phyloP scores from a whole-genome alignment of 2,888 invertebrate genomes.

The Clunio marinus region DNA sequence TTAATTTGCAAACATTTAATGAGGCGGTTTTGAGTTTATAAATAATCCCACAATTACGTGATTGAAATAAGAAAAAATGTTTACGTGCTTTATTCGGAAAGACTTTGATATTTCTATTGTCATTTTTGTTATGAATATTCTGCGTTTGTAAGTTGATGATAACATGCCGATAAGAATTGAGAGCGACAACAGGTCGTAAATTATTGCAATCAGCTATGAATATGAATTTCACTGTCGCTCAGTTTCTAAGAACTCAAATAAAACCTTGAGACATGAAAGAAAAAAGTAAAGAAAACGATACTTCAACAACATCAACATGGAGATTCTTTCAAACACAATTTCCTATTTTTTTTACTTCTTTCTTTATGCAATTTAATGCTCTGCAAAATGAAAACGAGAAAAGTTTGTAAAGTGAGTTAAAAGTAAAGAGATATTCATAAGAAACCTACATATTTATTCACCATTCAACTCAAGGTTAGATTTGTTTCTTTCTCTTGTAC shows the following conservation, averaged over 20 bases:
- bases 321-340: no score
- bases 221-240: constrained; percentile 9
- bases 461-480: constrained; percentile 33
- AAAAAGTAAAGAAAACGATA: constrained; percentile 16
- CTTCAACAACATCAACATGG: neutral
- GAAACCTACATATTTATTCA: constrained; percentile 31
- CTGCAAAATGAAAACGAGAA: no score
- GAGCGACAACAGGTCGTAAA: constrained; percentile 22
- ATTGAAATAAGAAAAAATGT: neutral
- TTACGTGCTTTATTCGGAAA: neutral
- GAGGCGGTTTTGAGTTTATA: neutral
- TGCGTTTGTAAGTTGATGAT: neutral
- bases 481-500: constrained; percentile 7
- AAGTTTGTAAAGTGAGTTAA: no score
- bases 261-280: neutral
- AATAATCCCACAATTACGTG: neutral
- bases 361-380: no score
- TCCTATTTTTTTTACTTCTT: no score
- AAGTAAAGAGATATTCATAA: constrained; percentile 7
- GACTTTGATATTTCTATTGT: neutral
- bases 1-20: no score
- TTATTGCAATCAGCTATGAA: constrained; percentile 25
- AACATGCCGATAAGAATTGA: neutral
- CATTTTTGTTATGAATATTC: neutral
- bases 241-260: constrained; percentile 21